Base-by-base conservation (phyloP, 2,888 invertebrate genomes). In the Empis stercorea region DNA sequence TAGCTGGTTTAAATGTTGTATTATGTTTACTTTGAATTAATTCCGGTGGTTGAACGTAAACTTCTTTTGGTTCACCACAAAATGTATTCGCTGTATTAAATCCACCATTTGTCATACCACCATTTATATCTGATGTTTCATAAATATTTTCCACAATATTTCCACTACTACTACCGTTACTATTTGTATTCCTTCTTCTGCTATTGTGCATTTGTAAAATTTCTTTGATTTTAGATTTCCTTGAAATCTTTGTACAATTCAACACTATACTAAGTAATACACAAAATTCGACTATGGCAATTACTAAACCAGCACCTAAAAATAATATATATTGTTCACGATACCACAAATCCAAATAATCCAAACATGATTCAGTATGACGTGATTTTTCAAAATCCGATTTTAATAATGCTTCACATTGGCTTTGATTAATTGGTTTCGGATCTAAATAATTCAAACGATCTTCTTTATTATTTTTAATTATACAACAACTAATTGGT, bases 271-370 rank as follows among this genome's bases (percentile, higher is more conserved):
- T 79, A 6, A 86, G 66, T 7, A 87, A 70, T 1, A 84, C 80
- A 44, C 76, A 76, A 48, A 87, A 76, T 64, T 87, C 86, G 42
- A 86, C 75, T n/a, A 85, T 62, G 1, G 84, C 80, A 16, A 82
- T 70, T 3, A 79, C 69, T 46, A 87, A 71, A 16, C 83, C 76
- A 16, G 78, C 75, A 5, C 75, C 72, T 58, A 87, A 72, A 55
- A 87, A 76, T 34, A 82, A 69, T 23, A 81, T 63, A 56, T 84
- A 84, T 55, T 87, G 87, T 49, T 83, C 76, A 48, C 82, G 76
- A 59, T 84, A 84, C 87, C 87, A 87, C 49, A 76, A 75, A 63
- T 86, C 83, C 47, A 87, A 66, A 61, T 75, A 75, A 30, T 72
- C 73, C 40, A 81, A 66, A 55, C 87, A 87, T 17, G 85, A 54